These are phyloP conservation scores for Rhagonycha lutea DNA, from an alignment of 2,888 invertebrate species.

Conservation along the genomic window DNA sequence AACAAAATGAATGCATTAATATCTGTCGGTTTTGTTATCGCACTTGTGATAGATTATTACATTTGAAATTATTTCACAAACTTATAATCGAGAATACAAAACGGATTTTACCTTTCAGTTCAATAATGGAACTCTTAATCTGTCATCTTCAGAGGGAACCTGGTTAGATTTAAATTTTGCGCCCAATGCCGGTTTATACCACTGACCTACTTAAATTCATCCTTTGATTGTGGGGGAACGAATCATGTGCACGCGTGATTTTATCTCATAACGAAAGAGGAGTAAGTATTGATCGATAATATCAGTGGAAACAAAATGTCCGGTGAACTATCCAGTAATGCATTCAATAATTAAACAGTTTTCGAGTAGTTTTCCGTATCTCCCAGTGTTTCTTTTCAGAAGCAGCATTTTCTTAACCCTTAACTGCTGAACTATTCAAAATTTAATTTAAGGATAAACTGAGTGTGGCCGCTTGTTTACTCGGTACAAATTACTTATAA, in stretches of 20 bases:
- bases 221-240: not conserved
- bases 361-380: too few species aligned
- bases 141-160: not conserved
- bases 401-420: too few species aligned
- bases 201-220: not conserved
- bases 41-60: not conserved
- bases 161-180: not conserved
- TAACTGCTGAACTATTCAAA: too few species aligned
- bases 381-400: too few species aligned
- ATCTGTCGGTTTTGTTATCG: not conserved
- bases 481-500: too few species aligned
- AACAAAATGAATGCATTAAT: too few species aligned
- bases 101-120: not conserved
- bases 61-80: not conserved
- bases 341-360: too few species aligned
- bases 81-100: not conserved
- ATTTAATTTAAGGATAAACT: too few species aligned
- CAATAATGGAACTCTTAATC: not conserved
- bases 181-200: not conserved
- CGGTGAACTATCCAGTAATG: not conserved
- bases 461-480: too few species aligned
- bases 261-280: not conserved
- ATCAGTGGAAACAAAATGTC: not conserved
- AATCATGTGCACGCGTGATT: not conserved
- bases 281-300: not conserved